A percentile compares a stretch with the other conserved stretches of the same genome.
Evolutionary conservation across 2,888 invertebrate genomes (phyloP).

Genomic region (Melanchra persicariae): DNA sequence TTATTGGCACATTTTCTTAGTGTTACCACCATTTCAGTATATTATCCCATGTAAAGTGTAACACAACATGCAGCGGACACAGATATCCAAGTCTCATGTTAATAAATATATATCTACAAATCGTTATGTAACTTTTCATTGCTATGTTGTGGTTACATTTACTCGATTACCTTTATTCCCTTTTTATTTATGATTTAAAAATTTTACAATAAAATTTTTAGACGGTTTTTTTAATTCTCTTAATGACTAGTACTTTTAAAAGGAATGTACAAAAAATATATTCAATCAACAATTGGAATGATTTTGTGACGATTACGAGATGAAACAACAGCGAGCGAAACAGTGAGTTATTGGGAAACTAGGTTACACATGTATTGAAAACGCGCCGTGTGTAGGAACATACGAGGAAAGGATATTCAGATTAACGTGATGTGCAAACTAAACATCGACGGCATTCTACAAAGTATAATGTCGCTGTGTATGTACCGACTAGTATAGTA

Average conservation of each 20-base stretch:
- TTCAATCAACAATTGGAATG: constrained; percentile 65
- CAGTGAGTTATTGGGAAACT: constrained; percentile 40
- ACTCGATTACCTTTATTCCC: constrained; percentile 46
- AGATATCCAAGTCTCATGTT: constrained; percentile 32
- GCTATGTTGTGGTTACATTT: constrained; percentile 56
- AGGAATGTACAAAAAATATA: constrained; percentile 71
- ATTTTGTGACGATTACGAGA: constrained; percentile 63
- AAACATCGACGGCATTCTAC: constrained; percentile 53
- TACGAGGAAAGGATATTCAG: constrained; percentile 59
- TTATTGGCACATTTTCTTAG: constrained; percentile 74
- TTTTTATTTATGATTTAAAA: constrained; percentile 56
- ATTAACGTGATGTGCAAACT: constrained; percentile 50
- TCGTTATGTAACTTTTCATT: constrained; percentile 45
- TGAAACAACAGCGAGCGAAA: constrained; percentile 45
- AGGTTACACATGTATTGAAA: constrained; percentile 54
- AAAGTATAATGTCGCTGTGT: constrained; percentile 63
- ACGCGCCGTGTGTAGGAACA: constrained; percentile 66
- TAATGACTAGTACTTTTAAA: constrained; percentile 73
- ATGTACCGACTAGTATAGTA: constrained; percentile 73
- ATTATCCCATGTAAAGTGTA: constrained; percentile 57
- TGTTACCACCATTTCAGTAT: constrained; percentile 63
- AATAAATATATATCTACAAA: constrained; percentile 59
- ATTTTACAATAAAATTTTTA: constrained; percentile 53
- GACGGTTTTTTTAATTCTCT: constrained; percentile 63
- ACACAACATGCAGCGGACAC: constrained; percentile 54